Percentiles rank a stretch among this genome's conserved stretches.
These are phyloP conservation scores for Trissolcus japonicus DNA, from an alignment of 2,888 invertebrate species.

Conservation along the genomic window DNA sequence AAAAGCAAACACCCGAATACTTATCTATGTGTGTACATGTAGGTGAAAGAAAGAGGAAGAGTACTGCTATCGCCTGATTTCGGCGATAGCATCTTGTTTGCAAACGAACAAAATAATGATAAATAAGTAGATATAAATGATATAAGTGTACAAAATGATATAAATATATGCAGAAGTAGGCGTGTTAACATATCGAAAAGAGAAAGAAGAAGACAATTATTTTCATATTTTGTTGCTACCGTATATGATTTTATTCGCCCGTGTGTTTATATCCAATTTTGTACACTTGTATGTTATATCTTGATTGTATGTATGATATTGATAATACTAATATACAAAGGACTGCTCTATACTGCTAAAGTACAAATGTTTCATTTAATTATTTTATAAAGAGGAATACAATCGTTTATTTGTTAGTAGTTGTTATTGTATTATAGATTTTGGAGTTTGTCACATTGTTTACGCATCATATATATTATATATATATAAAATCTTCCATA, in stretches of 20 bases:
- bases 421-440: constrained; percentile 58
- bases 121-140: constrained; percentile 45
- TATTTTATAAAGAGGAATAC: constrained; percentile 69
- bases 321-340: constrained; percentile 71
- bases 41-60: constrained; percentile 58
- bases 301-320: constrained; percentile 67
- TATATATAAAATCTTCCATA: constrained; percentile 40
- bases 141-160: constrained; percentile 56
- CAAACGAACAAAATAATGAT: constrained; percentile 58
- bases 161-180: constrained; percentile 31
- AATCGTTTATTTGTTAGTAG: constrained; percentile 59
- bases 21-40: constrained; percentile 19
- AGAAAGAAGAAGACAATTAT: constrained; percentile 30
- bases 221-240: constrained; percentile 49
- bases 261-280: constrained; percentile 63
- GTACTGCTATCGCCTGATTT: constrained; percentile 47
- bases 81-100: constrained; percentile 46
- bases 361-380: constrained; percentile 76
- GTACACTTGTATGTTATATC: constrained; percentile 62
- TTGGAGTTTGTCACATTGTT: constrained; percentile 52
- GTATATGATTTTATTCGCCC: constrained; percentile 26
- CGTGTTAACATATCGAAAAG: constrained; percentile 37
- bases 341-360: constrained; percentile 77
- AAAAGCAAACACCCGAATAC: background rate
- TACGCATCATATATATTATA: constrained; percentile 55